Conservation (phyloP, 2,888 invertebrate species). For the Seira musarum region DNA sequence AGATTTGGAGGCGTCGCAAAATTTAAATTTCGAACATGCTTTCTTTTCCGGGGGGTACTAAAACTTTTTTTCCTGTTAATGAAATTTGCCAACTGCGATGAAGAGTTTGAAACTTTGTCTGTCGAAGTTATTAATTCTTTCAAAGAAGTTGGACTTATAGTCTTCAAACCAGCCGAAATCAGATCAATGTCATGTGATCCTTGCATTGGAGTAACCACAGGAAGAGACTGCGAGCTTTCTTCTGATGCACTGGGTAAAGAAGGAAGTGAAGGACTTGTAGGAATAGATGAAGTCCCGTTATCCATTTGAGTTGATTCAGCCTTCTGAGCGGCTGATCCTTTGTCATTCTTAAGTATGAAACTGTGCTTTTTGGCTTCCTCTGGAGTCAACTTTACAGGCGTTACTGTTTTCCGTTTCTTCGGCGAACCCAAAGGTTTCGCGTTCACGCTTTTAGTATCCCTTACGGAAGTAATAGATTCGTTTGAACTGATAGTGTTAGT, state of each 20-base stretch:
- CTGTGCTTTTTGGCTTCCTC: constrained; percentile 51
- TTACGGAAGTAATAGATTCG: neutral
- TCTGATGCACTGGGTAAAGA: neutral
- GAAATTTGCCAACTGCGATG: neutral
- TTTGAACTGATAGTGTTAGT: neutral
- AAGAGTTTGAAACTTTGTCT: constrained; percentile 31
- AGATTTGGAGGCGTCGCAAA: constrained; percentile 68
- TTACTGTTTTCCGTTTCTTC: constrained; percentile 58
- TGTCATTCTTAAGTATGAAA: no score
- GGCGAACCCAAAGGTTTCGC: neutral
- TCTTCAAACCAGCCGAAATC: constrained; percentile 16
- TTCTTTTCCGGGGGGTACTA: constrained; percentile 67
- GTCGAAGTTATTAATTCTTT: constrained; percentile 53
- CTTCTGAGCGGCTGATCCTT: neutral
- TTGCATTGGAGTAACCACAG: constrained; percentile 47
- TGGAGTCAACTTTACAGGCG: constrained; percentile 57
- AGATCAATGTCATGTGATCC: constrained; percentile 10
- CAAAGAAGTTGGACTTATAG: constrained; percentile 49
- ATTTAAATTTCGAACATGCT: constrained; percentile 64
- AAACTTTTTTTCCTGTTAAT: constrained; percentile 61
- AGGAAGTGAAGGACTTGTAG: no score
- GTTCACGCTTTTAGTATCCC: neutral
- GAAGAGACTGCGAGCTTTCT: constrained; percentile 33
- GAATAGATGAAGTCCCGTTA: neutral
- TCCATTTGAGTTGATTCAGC: constrained; percentile 17